Evolutionary conservation across 2,797 vertebrate species (phyloP).

Genomic region (Enteromius viviparus): DNA sequence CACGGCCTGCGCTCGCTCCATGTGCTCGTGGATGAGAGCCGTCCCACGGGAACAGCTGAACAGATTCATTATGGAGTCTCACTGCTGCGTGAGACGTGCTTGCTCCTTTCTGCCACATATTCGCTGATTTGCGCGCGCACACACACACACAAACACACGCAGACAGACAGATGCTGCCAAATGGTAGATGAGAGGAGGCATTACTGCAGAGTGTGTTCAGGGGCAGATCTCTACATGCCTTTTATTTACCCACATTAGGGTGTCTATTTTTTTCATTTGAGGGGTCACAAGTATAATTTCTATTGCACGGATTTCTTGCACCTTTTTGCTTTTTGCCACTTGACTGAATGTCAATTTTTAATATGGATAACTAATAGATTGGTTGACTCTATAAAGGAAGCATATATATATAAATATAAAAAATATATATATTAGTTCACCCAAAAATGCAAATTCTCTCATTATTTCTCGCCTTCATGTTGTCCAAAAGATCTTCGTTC

Average conservation of each 20-base stretch:
- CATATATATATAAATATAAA: no score
- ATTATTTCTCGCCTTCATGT: no score
- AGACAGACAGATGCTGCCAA: constrained; percentile 40
- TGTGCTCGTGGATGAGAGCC: constrained; percentile 59
- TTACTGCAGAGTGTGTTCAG: constrained; percentile 49
- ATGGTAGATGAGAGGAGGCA: constrained; percentile 39
- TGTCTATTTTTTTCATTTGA: constrained; percentile 27
- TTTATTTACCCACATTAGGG: constrained; percentile 42
- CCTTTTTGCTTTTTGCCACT: constrained; percentile 24
- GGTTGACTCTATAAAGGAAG: not conserved
- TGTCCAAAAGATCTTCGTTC: no score
- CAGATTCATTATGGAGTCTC: constrained; percentile 69
- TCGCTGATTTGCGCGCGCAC: constrained; percentile 52
- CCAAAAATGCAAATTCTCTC: no score
- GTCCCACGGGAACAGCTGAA: constrained; percentile 64
- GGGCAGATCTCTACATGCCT: constrained; percentile 28
- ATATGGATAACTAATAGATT: constrained; percentile 6
- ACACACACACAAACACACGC: constrained; percentile 55
- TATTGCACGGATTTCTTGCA: not conserved
- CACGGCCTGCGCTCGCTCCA: constrained; percentile 58
- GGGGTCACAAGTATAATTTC: constrained; percentile 34
- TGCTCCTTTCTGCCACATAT: constrained; percentile 60
- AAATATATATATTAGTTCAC: no score
- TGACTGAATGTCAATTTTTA: constrained; percentile 23
- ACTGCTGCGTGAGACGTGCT: constrained; percentile 62